Evolutionary conservation across 2,888 invertebrate genomes (phyloP).

Genomic region (Mystacides longicornis): DNA sequence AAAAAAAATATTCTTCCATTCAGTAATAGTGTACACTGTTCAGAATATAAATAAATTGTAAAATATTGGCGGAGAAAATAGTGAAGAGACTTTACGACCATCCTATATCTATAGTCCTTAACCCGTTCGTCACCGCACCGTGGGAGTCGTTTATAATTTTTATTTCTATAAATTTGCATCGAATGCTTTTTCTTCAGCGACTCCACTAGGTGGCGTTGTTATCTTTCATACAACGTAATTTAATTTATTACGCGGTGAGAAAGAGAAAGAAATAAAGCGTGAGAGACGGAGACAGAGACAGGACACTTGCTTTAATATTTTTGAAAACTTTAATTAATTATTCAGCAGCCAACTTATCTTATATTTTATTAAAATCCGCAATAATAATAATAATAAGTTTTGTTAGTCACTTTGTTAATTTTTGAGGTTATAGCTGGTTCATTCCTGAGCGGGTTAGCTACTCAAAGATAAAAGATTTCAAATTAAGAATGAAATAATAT

Average conservation of each 20-base stretch:
- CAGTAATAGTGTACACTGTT: no score
- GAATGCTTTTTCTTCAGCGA: conserved; percentile 3
- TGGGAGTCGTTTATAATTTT: conserved; percentile 11
- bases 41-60: not conserved
- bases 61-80: no score
- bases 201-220: not conserved
- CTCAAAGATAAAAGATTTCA: no score
- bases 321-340: conserved; percentile 1
- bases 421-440: no score
- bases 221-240: conserved; percentile 3
- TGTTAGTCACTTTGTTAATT: no score
- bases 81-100: not conserved
- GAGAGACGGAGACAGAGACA: not conserved
- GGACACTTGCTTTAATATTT: not conserved
- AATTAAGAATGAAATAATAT: no score
- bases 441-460: no score
- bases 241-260: not conserved
- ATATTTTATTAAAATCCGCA: no score
- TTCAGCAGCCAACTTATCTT: no score
- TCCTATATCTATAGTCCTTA: not conserved
- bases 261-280: not conserved
- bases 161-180: conserved; percentile 11
- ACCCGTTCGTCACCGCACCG: not conserved
- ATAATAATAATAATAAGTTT: no score
- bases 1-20: no score